These are phyloP conservation scores for Hypsibius dujardini DNA, from an alignment of 1,140 invertebrate species.

Conservation along the genomic window DNA sequence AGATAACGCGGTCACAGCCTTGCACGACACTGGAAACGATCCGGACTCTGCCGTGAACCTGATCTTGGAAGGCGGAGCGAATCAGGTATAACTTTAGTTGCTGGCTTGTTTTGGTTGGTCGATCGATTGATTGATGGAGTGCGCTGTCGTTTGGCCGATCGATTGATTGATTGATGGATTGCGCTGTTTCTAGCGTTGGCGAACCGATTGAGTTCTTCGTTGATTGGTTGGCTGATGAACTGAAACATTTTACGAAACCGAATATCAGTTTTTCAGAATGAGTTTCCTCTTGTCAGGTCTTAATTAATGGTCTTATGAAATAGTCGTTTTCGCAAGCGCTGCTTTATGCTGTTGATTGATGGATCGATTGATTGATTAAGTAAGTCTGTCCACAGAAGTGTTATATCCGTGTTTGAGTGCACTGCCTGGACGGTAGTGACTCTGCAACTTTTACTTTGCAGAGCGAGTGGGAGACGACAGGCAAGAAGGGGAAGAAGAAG, in stretches of 20 bases:
- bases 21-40: slow-evolving; percentile 36
- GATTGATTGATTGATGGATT: no score
- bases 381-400: no score
- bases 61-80: slow-evolving; percentile 47
- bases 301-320: slow-evolving; percentile 21
- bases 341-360: not conserved
- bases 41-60: slow-evolving; percentile 46
- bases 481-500: slow-evolving; percentile 63
- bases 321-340: not conserved
- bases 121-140: not conserved
- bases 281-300: slow-evolving; percentile 18
- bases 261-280: not conserved
- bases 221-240: no score
- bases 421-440: not conserved
- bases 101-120: not conserved
- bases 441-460: slow-evolving; percentile 29
- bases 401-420: no score
- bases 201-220: no score
- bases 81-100: slow-evolving; percentile 34
- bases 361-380: no score
- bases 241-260: no score
- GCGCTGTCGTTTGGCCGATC: no score
- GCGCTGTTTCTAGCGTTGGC: no score
- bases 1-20: slow-evolving; percentile 32
- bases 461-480: slow-evolving; percentile 55